Evolutionary conservation across 2,888 invertebrate species (phyloP).

Genomic region (Agrochola lota): DNA sequence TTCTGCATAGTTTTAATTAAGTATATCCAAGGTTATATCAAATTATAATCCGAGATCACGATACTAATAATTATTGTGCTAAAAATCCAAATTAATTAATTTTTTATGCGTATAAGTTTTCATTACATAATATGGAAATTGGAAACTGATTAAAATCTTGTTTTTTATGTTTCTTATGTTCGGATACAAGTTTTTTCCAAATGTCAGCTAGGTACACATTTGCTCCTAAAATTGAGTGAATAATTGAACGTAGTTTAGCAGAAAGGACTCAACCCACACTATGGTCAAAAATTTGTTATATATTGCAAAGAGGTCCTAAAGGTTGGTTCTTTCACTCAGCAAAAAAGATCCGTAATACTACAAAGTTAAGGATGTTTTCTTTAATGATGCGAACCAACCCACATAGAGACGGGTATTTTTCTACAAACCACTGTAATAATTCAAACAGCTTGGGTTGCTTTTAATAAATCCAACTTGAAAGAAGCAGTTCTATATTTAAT

Average conservation of each 20-base stretch:
- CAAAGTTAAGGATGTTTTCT: no score
- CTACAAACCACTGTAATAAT: no score
- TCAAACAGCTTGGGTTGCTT: no score
- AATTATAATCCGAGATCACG: constrained; percentile 54
- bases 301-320: no score
- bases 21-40: constrained; percentile 34
- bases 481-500: no score
- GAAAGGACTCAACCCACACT: no score
- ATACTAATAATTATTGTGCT: constrained; percentile 52
- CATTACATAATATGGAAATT: constrained; percentile 11
- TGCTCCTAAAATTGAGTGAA: neutral
- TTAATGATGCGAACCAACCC: no score
- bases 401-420: no score
- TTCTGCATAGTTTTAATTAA: constrained; percentile 41
- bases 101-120: constrained; percentile 25
- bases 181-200: neutral
- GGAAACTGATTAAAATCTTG: constrained; percentile 24
- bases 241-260: neutral
- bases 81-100: constrained; percentile 8
- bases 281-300: no score
- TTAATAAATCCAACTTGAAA: no score
- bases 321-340: no score
- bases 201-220: constrained; percentile 5
- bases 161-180: constrained; percentile 13
- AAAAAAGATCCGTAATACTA: no score